Conservation (phyloP, 2,888 invertebrate genomes). For the Cheilosia vulpina region DNA sequence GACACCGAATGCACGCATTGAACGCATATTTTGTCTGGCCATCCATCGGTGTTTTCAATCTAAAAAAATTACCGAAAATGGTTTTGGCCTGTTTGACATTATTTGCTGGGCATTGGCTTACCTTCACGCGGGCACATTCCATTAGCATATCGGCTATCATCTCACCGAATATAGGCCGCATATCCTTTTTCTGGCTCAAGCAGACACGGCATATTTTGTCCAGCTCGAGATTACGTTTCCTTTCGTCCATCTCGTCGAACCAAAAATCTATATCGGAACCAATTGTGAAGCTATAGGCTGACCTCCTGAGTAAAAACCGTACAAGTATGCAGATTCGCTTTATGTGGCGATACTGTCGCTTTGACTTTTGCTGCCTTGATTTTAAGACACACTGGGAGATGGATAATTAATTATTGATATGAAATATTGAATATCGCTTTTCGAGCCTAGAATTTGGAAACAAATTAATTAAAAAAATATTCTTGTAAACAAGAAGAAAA, state of each 20-base stretch:
- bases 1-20: constrained; percentile 88
- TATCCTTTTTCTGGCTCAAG: constrained; percentile 87
- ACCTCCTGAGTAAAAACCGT: constrained; percentile 21
- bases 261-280: constrained; percentile 74
- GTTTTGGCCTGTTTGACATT: constrained; percentile 2
- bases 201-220: constrained; percentile 88
- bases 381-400: constrained; percentile 31
- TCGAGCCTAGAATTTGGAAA: constrained; percentile 53
- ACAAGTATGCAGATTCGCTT: constrained; percentile 49
- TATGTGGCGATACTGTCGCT: constrained; percentile 39
- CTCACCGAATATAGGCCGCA: constrained; percentile 87
- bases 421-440: constrained; percentile 39
- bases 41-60: constrained; percentile 86
- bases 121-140: constrained; percentile 87
- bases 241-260: constrained; percentile 79
- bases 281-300: constrained; percentile 65
- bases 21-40: constrained; percentile 86
- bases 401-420: constrained; percentile 25
- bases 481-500: constrained; percentile 75
- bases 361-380: constrained; percentile 16
- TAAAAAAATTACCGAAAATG: constrained; percentile 75
- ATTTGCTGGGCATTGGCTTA: constrained; percentile 77
- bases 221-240: constrained; percentile 83
- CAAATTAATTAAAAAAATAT: constrained; percentile 74
- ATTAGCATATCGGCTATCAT: constrained; percentile 87